Conservation (phyloP, 2,113 vertebrate species). For the Zingel zingel region DNA sequence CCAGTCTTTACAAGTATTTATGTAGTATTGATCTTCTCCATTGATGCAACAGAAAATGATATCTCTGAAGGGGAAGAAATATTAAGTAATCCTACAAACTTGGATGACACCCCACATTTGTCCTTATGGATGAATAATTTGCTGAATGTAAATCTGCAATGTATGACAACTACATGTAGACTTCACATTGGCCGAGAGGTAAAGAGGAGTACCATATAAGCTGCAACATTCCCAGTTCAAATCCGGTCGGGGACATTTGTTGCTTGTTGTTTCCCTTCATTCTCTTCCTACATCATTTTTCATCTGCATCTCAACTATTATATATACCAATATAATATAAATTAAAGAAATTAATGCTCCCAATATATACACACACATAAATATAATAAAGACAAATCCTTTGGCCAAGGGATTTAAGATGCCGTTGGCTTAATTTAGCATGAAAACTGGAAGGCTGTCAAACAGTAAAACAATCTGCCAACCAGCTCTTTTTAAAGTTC, state of each 20-base stretch:
- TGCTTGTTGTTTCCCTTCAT: neutral
- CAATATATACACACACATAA: neutral
- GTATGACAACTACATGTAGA: neutral
- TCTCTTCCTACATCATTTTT: neutral
- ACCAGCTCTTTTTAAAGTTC: neutral
- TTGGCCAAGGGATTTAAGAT: neutral
- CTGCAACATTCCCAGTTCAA: too few relatives aligned
- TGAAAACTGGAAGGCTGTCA: neutral
- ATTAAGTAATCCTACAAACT: too few relatives aligned
- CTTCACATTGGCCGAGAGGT: neutral
- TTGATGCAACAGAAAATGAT: neutral
- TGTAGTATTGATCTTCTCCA: neutral
- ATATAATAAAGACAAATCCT: neutral
- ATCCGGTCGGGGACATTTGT: neutral
- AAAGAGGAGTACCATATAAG: too few relatives aligned
- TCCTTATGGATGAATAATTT: neutral
- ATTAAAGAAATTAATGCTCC: neutral
- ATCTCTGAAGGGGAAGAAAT: too few relatives aligned
- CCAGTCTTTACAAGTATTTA: too few relatives aligned
- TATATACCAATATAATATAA: neutral
- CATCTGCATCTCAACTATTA: neutral
- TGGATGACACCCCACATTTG: neutral
- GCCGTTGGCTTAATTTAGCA: neutral
- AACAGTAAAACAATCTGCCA: neutral
- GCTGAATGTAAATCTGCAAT: neutral